phyloP scores from a whole-genome alignment of 2,797 vertebrate species.

The Hydrolagus colliei region DNA sequence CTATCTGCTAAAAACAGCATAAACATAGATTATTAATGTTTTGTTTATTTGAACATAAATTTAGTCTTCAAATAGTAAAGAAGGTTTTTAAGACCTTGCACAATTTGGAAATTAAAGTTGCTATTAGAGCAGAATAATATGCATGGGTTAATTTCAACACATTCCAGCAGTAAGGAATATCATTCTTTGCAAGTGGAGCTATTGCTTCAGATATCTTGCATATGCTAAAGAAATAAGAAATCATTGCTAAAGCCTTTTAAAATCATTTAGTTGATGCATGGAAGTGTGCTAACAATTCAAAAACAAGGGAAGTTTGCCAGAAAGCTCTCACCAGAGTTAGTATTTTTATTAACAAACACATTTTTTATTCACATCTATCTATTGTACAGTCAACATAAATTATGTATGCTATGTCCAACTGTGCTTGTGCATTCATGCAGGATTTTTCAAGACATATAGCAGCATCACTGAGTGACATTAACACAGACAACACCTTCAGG shows the following conservation, averaged over 20 bases:
- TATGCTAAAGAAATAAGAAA: not conserved
- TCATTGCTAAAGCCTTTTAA: not conserved
- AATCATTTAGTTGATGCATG: too few species aligned
- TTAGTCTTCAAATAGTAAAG: too few species aligned
- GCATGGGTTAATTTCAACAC: not conserved
- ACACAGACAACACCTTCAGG: not conserved
- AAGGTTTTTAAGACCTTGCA: too few species aligned
- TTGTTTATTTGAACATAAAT: too few species aligned
- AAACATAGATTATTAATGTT: too few species aligned
- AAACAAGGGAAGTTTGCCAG: not conserved
- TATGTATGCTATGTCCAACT: constrained; percentile 84
- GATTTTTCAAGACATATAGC: constrained; percentile 56
- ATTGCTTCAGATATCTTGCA: not conserved
- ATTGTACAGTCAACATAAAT: constrained; percentile 69
- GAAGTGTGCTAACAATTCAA: not conserved
- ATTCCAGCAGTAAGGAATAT: not conserved
- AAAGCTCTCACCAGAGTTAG: constrained; percentile 75
- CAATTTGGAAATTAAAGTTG: too few species aligned
- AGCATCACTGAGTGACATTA: not conserved
- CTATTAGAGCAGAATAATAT: too few species aligned
- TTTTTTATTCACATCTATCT: constrained; percentile 65
- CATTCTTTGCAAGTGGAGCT: not conserved
- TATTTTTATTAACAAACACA: constrained; percentile 47
- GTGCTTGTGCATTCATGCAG: constrained; percentile 83
- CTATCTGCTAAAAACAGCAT: too few species aligned